Percentiles rank a stretch among this genome's conserved stretches.
Conservation (phyloP, 1,140 invertebrate species). For the Yoshiicerus persimilis region DNA sequence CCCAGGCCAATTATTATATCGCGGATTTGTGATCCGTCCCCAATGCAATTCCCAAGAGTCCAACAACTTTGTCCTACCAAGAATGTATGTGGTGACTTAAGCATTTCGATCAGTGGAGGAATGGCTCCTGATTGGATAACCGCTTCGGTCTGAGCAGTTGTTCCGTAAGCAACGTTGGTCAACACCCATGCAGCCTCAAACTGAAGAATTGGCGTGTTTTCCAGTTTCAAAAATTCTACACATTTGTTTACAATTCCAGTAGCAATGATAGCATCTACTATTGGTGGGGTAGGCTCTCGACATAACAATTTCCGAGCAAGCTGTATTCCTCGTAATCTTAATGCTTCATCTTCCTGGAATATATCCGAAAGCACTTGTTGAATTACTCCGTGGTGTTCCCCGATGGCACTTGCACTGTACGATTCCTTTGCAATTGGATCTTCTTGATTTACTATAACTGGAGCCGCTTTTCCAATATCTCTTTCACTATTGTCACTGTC, state of each 20-base stretch:
- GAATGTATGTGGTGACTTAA: constrained; percentile 73
- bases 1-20: constrained; percentile 47
- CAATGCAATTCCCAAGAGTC: constrained; percentile 66
- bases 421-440: too few relatives aligned
- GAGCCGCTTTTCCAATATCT: too few relatives aligned
- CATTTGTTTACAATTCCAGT: constrained; percentile 84
- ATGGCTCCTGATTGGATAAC: constrained; percentile 86
- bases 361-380: too few relatives aligned
- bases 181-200: constrained; percentile 98
- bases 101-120: constrained; percentile 75
- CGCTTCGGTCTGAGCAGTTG: constrained; percentile 82
- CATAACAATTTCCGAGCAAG: constrained; percentile 87
- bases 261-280: constrained; percentile 83
- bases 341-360: too few relatives aligned
- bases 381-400: too few relatives aligned
- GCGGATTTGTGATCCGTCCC: neutral
- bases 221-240: constrained; percentile 71
- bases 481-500: too few relatives aligned
- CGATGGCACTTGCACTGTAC: too few relatives aligned
- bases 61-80: constrained; percentile 96
- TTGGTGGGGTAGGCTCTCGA: constrained; percentile 89
- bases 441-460: too few relatives aligned
- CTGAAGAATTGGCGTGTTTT: constrained; percentile 76
- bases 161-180: constrained; percentile 97
- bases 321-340: constrained; percentile 71